Evolutionary conservation across 2,888 invertebrate genomes (phyloP), one percentile per base, ranked within the genome.

Genomic region (Rhamnusium bicolor): DNA sequence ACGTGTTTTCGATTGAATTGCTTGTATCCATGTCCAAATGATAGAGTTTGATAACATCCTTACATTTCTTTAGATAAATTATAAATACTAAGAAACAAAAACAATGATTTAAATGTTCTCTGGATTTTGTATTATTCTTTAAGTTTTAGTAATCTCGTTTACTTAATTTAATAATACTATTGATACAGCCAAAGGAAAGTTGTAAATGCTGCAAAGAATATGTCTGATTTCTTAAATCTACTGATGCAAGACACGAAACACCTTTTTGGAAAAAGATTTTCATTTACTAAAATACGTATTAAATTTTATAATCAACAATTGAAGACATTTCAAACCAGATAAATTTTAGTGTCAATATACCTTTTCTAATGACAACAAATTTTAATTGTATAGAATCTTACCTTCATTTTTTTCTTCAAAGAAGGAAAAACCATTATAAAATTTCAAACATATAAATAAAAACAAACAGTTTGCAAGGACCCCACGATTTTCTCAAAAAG

Each of bases 391-490:
- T n/a, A 0, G 2, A 40, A 40, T n/a, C 40, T 40, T 40, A 40
- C 40, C 40, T n/a, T 40, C 40, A 40, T 40, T 1, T 40, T 12
- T 40, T 1, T n/a, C 40, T 32, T 40, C 40, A 12, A 14, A 2
- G 2, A 40, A 5, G n/a, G n/a, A 40, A 40, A 40, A 40, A 40
- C 1, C n/a, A 40, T 14, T 6, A n/a, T 12, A 40, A n/a, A 12
- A 5, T 0, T 32, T 40, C 40, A n/a, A n/a, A 4, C n/a, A 27
- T 46, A 46, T 24, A 21, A n/a, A 24, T 29, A 24, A 46, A 56
- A 67, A 67, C 67, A 67, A 66, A 67, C 56, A 54, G 67, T 67
- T 32, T 12, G 8, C 7, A 47, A 10, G 65, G 29, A 65, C 65
- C 32, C 65, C 67, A 40, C 53, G 46, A 56, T 24, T 56, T 56